A percentile compares a stretch with the other conserved stretches of the same genome.
Conservation (phyloP, 2,797 vertebrate genomes). For the Thripadectes ignobilis region DNA sequence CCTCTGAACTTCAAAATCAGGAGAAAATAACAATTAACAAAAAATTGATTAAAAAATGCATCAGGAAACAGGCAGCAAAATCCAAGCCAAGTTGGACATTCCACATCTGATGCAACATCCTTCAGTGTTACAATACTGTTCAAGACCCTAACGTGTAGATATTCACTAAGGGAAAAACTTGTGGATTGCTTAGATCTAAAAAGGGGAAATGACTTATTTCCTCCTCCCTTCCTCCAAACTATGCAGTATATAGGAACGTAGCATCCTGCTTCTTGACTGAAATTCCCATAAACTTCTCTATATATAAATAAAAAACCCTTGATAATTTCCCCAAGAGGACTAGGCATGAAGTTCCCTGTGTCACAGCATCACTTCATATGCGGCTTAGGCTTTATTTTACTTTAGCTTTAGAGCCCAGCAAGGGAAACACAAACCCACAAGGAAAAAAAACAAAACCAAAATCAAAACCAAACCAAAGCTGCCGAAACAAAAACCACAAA, state of each 20-base stretch:
- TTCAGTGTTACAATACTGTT: not conserved
- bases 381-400: not conserved
- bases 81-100: not conserved
- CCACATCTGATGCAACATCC: conserved; percentile 19
- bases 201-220: conserved; percentile 21
- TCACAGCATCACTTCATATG: not conserved
- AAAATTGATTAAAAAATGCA: not conserved
- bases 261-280: not conserved
- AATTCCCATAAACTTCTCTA: not conserved
- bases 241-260: not conserved
- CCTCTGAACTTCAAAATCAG: not conserved
- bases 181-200: not conserved
- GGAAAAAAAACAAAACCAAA: not conserved
- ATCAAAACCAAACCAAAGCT: fast-evolving
- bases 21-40: not conserved
- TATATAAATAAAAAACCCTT: not conserved
- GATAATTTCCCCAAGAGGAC: not conserved
- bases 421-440: not conserved
- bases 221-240: not conserved
- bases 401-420: not conserved
- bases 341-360: not conserved
- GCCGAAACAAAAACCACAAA: not conserved
- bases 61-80: not conserved
- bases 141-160: not conserved
- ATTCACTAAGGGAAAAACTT: not conserved